Conservation (phyloP, 2,113 vertebrate genomes). For the Eulemur macaco region DNA sequence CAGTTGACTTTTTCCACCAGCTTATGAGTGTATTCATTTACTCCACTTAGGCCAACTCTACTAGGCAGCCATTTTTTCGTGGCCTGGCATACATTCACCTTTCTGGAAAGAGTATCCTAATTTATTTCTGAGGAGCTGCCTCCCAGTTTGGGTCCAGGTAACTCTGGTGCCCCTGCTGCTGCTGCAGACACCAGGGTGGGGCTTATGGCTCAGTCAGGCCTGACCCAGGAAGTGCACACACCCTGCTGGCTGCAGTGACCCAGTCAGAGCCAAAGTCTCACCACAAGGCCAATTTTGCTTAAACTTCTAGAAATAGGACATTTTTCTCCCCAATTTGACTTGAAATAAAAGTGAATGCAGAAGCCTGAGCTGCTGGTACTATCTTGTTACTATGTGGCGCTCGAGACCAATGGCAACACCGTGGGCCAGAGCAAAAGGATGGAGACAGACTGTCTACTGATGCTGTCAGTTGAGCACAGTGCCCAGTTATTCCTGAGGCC, state of each 20-base stretch:
- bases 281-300: not conserved
- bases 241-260: not conserved
- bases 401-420: not conserved
- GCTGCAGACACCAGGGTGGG: not conserved
- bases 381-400: not conserved
- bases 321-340: too few relatives aligned
- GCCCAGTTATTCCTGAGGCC: not conserved
- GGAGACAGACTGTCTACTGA: not conserved
- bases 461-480: not conserved
- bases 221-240: not conserved
- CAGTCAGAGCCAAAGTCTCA: not conserved
- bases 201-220: not conserved
- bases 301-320: not conserved
- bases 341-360: not conserved
- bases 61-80: not conserved
- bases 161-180: not conserved
- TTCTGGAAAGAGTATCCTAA: not conserved
- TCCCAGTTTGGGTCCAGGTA: not conserved
- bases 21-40: not conserved
- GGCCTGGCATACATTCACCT: not conserved
- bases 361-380: not conserved
- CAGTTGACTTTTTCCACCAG: not conserved
- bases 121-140: not conserved
- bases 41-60: not conserved
- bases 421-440: accelerated